Conservation (phyloP, 1,140 invertebrate genomes). For the Drosophila tristis region DNA sequence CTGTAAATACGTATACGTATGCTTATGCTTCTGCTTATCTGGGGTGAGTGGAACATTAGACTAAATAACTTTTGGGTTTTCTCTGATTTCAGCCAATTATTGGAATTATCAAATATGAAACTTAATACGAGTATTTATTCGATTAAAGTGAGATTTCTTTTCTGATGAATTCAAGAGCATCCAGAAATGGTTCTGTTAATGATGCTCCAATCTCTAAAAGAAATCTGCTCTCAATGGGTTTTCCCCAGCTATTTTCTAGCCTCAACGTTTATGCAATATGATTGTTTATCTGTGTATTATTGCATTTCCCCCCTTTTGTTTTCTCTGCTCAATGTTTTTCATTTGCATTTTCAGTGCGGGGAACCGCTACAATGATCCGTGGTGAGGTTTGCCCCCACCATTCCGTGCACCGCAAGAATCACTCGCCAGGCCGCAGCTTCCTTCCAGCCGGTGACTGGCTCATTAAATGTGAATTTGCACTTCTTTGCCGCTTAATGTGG, state of each 20-base stretch:
- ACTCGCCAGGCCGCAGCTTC: constrained; percentile 48
- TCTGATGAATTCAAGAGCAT: constrained; percentile 1
- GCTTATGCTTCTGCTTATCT: constrained; percentile 20
- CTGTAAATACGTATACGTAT: constrained; percentile 10
- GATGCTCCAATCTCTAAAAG: too few relatives aligned
- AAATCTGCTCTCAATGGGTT: too few relatives aligned
- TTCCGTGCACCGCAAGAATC: constrained; percentile 43
- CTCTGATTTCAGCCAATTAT: constrained; percentile 10
- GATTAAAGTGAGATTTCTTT: constrained; percentile 20
- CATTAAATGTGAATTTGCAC: constrained; percentile 79
- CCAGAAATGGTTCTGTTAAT: too few relatives aligned
- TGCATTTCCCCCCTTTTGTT: background rate
- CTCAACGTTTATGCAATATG: too few relatives aligned
- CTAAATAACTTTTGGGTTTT: constrained; percentile 26
- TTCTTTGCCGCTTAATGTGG: constrained; percentile 56
- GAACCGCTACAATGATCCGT: too few relatives aligned
- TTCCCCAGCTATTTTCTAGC: too few relatives aligned
- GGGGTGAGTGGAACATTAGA: constrained; percentile 38
- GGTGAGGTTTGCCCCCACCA: too few relatives aligned
- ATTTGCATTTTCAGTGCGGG: constrained; percentile 5
- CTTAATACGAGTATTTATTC: background rate
- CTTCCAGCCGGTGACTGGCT: constrained; percentile 40
- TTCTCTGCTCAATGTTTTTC: background rate
- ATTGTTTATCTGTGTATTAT: too few relatives aligned
- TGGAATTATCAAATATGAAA: constrained; percentile 8